A percentile compares a stretch with the other conserved stretches of the same genome.
Evolutionary conservation across 1,140 invertebrate species (phyloP).

Genomic region (Trachymyrmex septentrionalis): DNA sequence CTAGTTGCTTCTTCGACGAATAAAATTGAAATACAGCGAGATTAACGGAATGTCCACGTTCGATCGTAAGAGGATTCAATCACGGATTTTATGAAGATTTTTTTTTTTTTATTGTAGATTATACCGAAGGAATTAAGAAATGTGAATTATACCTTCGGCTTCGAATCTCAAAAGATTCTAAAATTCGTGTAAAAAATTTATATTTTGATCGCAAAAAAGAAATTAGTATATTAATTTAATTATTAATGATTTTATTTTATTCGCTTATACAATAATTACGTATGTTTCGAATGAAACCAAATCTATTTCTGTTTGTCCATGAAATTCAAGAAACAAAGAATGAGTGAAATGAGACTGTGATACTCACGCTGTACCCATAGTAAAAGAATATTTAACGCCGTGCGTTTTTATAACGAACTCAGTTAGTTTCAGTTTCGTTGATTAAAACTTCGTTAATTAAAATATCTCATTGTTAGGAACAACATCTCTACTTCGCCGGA

Average conservation of each 20-base stretch:
- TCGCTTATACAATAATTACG: not conserved
- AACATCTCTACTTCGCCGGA: conserved; percentile 65
- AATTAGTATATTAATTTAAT: no score
- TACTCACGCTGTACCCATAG: not conserved
- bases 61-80: not conserved
- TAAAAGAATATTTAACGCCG: conserved; percentile 4
- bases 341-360: not conserved
- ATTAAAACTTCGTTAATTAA: conserved; percentile 72
- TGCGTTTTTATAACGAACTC: not conserved
- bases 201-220: no score
- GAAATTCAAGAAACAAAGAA: not conserved
- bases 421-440: conserved; percentile 51
- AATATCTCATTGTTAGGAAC: conserved; percentile 67
- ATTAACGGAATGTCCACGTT: conserved; percentile 61
- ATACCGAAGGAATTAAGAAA: not conserved
- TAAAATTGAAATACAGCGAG: conserved; percentile 43
- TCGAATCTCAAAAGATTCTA: not conserved
- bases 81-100: not conserved
- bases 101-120: not conserved
- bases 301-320: not conserved
- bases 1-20: not conserved
- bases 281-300: not conserved
- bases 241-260: not conserved
- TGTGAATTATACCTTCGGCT: not conserved
- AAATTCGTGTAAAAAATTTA: not conserved